Base-by-base conservation (phyloP, 1,140 invertebrate genomes). In the Cryptotermes secundus region DNA sequence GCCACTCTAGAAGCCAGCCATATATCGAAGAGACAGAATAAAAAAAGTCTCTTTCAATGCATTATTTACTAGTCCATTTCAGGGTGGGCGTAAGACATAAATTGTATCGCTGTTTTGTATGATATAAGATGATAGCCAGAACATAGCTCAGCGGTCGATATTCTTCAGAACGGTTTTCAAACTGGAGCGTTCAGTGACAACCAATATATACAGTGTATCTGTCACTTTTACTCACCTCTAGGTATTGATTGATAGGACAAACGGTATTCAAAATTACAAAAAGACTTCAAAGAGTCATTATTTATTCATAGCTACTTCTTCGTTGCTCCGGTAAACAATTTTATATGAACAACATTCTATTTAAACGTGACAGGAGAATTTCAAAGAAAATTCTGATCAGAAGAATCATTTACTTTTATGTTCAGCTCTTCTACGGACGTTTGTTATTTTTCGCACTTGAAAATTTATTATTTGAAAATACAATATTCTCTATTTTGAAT, bases 291-390 rank as follows among this genome's bases (percentile, higher is more conserved):
- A 49, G 38, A 19, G 26, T 72, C 26, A 72, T 72, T 31, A 72
- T 72, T 72, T 72, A 72, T 72, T 72, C 59, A 72, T 72, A 72
- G 26, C 31, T 72, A 72, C n/a, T 72, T n/a, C n/a, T 72, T 72
- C 26, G 0, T 14, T 72, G 59, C 26, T 72, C 59, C 31, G 59
- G n/a, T 72, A 72, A 72, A 72, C 59, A 72, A 72, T 72, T 72
- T 72, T 72, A 31, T 72, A 0, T 72, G 31, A 26, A 72, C 53
- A 59, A 22, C 59, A 14, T 72, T 72, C 59, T 72, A 72, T 72
- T 72, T 72, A 72, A n/a, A 31, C 26, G 12, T 49, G 26, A n/a
- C 59, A 72, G n/a, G 3, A 59, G 53, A 14, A 31, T 72, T 72
- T 31, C 14, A 72, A 72, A 72, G n/a, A 31, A 72, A 72, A 6